A percentile compares a stretch with the other conserved stretches of the same genome.
Evolutionary conservation across 1,140 invertebrate species (phyloP).

Genomic region (Schlechtendalia chinensis): DNA sequence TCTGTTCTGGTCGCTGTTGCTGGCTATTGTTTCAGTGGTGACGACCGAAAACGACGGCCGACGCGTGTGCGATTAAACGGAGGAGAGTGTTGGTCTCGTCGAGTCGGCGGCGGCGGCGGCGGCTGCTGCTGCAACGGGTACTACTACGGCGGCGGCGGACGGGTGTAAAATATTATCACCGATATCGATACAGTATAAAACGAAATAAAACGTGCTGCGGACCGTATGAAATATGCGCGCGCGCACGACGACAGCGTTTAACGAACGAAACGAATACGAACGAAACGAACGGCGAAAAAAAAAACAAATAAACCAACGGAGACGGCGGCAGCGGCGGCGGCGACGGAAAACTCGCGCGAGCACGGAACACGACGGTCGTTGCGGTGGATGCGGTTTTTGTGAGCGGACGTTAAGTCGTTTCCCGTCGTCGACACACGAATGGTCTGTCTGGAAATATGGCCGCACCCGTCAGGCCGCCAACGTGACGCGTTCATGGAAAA

Average conservation of each 20-base stretch:
- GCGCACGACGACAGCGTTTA: background rate
- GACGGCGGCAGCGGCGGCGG: background rate
- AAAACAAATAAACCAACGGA: background rate
- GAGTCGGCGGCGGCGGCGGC: background rate
- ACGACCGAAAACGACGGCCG: too few relatives aligned
- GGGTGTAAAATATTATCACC: background rate
- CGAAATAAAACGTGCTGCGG: background rate
- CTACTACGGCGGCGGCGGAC: background rate
- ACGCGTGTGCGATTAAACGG: background rate
- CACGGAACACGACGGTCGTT: background rate
- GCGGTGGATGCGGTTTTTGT: conserved; percentile 42
- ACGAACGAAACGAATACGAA: background rate
- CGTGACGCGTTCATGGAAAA: conserved; percentile 42
- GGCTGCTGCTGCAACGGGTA: too few relatives aligned
- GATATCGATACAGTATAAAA: background rate
- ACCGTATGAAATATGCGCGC: background rate
- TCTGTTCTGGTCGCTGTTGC: background rate
- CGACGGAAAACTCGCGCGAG: background rate
- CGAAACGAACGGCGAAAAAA: background rate
- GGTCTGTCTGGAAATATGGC: conserved; percentile 47
- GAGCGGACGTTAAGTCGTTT: conserved; percentile 44
- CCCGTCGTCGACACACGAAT: conserved; percentile 41
- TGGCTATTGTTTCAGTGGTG: too few relatives aligned
- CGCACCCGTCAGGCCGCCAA: conserved; percentile 48
- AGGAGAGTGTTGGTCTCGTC: background rate